A percentile compares a stretch with the other conserved stretches of the same genome.
Evolutionary conservation across 2,797 vertebrate species (phyloP).

Genomic region (Natrix natrix): DNA sequence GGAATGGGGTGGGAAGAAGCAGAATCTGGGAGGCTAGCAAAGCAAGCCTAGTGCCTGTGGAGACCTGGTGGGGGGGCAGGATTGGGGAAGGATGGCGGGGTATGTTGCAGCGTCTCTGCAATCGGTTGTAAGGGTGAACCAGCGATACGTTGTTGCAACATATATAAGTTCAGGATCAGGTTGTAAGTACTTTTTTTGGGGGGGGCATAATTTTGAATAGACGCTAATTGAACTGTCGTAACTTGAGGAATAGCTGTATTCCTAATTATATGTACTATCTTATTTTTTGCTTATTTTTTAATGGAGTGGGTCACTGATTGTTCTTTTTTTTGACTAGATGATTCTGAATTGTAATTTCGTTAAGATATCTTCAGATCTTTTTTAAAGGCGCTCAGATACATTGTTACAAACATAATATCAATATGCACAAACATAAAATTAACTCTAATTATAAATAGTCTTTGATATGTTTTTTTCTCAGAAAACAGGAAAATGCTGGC

Average conservation of each 20-base stretch:
- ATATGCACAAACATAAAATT: not conserved
- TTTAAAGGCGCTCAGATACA: not conserved
- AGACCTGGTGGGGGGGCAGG: not conserved
- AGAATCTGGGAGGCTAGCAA: not conserved
- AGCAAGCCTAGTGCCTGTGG: not conserved
- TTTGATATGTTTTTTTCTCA: conserved; percentile 53
- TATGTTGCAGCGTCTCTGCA: not conserved
- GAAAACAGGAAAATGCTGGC: conserved; percentile 48
- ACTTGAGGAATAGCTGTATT: not conserved
- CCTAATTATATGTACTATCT: not conserved
- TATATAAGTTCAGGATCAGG: not conserved
- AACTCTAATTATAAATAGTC: conserved; percentile 6
- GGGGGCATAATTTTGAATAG: not conserved
- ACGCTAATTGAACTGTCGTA: not conserved
- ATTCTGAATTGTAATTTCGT: not conserved
- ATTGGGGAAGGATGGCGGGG: not conserved
- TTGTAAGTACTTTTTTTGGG: not conserved
- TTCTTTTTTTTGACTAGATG: not conserved
- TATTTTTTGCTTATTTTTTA: not conserved
- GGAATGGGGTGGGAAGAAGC: not conserved
- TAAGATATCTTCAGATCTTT: not conserved
- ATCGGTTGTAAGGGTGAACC: not conserved
- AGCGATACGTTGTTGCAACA: not conserved
- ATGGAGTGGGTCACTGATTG: not conserved
- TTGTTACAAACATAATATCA: not conserved